These are phyloP conservation scores for Ephialtes manifestator DNA, from an alignment of 2,888 invertebrate species.

Conservation along the genomic window DNA sequence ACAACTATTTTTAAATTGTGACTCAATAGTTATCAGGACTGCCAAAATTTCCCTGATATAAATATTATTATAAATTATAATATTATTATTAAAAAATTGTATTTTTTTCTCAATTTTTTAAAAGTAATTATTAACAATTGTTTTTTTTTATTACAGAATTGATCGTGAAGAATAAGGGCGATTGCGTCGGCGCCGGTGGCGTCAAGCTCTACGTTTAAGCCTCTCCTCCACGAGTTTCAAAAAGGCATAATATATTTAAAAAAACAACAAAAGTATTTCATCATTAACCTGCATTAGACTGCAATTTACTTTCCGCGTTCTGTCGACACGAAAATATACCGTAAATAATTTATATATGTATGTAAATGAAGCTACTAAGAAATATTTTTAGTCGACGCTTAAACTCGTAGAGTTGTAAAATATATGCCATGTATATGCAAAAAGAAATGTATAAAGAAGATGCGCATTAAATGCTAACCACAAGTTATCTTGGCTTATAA, in stretches of 20 bases:
- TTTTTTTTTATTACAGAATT: constrained; percentile 87
- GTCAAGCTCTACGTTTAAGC: constrained; percentile 87
- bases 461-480: constrained; percentile 17
- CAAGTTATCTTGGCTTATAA: background rate
- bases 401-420: constrained; percentile 26
- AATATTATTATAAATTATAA: too few species aligned
- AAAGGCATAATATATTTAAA: constrained; percentile 34
- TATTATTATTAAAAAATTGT: too few species aligned
- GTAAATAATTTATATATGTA: constrained; percentile 4
- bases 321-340: background rate
- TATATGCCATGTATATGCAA: constrained; percentile 2
- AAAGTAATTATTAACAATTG: too few species aligned
- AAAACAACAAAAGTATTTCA: constrained; percentile 30
- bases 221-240: background rate
- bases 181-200: constrained; percentile 89
- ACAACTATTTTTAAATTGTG: too few species aligned
- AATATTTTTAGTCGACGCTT: constrained; percentile 47
- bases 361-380: constrained; percentile 20
- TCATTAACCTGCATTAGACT: constrained; percentile 37
- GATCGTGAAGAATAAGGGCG: constrained; percentile 88
- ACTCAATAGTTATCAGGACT: too few species aligned
- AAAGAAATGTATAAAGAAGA: background rate
- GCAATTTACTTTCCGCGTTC: background rate
- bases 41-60: too few species aligned
- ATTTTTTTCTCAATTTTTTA: too few species aligned